Evolutionary conservation across 2,113 vertebrate genomes (phyloP).

Genomic region (Antechinus stuartii): DNA sequence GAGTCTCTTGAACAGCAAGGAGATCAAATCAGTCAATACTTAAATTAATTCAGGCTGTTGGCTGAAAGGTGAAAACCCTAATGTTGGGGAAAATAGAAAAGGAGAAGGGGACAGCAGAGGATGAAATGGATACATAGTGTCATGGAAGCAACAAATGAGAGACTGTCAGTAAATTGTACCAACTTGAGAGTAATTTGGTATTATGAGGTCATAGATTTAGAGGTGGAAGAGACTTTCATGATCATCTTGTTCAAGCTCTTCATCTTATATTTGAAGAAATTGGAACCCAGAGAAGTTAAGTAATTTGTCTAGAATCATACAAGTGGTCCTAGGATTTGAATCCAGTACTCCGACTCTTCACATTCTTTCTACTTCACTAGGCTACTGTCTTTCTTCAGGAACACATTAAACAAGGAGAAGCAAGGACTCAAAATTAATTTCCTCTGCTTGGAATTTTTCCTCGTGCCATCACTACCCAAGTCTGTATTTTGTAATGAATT

Average conservation of each 20-base stretch:
- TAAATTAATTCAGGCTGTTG: no score
- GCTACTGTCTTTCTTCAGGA: not conserved
- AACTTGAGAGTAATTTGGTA: not conserved
- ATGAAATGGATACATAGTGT: no score
- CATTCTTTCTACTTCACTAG: not conserved
- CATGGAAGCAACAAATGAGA: not conserved
- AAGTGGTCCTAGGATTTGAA: not conserved
- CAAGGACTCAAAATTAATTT: not conserved
- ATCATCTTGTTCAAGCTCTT: not conserved
- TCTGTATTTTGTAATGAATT: not conserved
- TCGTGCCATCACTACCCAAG: not conserved
- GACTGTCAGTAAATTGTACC: not conserved
- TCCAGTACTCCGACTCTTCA: not conserved
- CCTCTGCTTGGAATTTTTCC: not conserved
- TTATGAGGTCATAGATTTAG: not conserved
- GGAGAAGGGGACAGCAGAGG: no score
- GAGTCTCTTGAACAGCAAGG: no score
- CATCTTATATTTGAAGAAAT: not conserved
- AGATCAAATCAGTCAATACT: no score
- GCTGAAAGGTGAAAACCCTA: no score
- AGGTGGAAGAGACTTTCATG: not conserved
- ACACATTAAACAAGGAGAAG: not conserved
- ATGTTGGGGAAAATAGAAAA: no score
- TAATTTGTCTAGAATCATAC: not conserved
- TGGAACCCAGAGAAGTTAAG: not conserved